These are phyloP conservation scores for Alces alces DNA, from an alignment of 2,113 vertebrate species.

Conservation along the genomic window DNA sequence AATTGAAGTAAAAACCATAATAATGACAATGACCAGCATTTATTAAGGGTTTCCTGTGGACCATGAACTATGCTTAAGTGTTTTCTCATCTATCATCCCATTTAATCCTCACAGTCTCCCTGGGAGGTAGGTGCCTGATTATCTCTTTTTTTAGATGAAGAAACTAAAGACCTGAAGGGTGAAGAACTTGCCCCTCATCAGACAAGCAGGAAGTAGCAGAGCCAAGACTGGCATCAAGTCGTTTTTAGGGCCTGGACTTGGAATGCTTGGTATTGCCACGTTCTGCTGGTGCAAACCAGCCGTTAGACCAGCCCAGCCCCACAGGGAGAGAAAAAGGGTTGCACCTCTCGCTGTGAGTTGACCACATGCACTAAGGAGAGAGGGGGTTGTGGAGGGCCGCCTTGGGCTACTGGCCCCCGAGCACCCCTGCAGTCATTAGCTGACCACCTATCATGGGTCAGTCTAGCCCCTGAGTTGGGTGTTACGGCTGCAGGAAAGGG, in stretches of 20 bases:
- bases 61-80: background rate
- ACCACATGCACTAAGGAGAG: background rate
- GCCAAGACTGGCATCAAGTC: background rate
- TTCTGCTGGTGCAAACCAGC: background rate
- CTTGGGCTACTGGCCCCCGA: background rate
- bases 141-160: background rate
- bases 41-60: background rate
- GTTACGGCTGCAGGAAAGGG: background rate
- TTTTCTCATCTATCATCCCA: background rate
- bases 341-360: background rate
- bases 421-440: accelerated
- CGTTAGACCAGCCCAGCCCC: background rate
- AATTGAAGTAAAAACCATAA: background rate
- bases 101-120: background rate
- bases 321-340: background rate
- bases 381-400: background rate
- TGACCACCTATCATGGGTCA: background rate
- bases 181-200: background rate
- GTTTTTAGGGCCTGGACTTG: background rate
- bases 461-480: background rate
- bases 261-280: background rate
- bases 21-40: accelerated
- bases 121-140: background rate
- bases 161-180: background rate
- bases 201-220: background rate